phyloP scores from a whole-genome alignment of 2,113 vertebrate genomes.

The Neoarius graeffei region DNA sequence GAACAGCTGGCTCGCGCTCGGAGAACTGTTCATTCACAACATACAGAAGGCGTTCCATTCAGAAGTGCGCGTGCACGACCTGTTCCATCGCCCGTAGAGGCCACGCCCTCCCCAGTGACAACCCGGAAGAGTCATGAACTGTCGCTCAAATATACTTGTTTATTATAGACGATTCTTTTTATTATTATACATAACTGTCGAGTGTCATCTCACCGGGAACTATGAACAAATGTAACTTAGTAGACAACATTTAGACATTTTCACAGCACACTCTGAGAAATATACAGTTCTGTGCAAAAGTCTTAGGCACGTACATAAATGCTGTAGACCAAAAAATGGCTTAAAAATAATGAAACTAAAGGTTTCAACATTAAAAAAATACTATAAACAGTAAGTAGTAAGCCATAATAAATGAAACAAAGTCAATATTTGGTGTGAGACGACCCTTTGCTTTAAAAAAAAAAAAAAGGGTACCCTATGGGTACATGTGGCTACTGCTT shows the following conservation, averaged over 20 bases:
- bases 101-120: constrained; percentile 20
- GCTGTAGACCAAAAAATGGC: too few species aligned
- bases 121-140: background rate
- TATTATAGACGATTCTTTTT: background rate
- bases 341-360: too few species aligned
- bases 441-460: too few species aligned
- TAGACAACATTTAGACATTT: background rate
- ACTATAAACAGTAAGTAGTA: too few species aligned
- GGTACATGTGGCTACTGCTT: too few species aligned
- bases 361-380: too few species aligned
- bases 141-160: background rate
- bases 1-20: constrained; percentile 54
- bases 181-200: background rate
- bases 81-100: background rate
- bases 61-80: constrained; percentile 1
- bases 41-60: constrained; percentile 42
- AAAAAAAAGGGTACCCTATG: too few species aligned
- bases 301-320: too few species aligned
- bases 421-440: too few species aligned
- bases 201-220: background rate
- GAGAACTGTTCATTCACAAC: constrained; percentile 41
- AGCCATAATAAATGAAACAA: too few species aligned
- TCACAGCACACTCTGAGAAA: background rate
- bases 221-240: background rate
- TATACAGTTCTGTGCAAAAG: background rate